Evolutionary conservation across 2,797 vertebrate genomes (phyloP).

Genomic region (Varecia variegata): DNA sequence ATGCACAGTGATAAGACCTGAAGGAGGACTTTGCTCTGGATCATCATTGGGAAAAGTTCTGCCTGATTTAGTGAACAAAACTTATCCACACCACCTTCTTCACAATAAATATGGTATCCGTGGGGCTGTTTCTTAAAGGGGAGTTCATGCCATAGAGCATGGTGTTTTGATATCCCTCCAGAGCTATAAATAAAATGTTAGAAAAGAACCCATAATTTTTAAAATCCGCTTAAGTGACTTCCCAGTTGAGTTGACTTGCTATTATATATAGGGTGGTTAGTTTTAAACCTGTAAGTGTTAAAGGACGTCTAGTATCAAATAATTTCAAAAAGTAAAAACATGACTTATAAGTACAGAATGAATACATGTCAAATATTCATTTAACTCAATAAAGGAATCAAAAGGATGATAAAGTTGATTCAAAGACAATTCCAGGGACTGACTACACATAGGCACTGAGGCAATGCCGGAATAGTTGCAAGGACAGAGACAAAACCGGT

Average conservation of each 20-base stretch:
- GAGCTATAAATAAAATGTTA: background rate
- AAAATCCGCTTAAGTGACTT: background rate
- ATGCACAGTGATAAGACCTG: background rate
- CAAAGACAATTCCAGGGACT: background rate
- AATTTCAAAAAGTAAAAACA: background rate
- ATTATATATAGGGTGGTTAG: background rate
- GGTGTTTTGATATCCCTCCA: background rate
- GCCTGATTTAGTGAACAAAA: background rate
- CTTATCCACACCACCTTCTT: background rate
- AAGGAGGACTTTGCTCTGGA: background rate
- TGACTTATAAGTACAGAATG: background rate
- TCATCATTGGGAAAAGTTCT: background rate
- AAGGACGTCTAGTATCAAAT: background rate
- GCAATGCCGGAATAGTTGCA: background rate
- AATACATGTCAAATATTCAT: background rate
- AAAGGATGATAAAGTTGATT: background rate
- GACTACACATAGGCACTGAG: background rate
- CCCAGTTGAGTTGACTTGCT: background rate
- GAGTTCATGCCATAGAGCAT: background rate
- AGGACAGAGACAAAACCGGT: background rate
- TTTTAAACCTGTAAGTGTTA: background rate
- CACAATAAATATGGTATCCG: background rate
- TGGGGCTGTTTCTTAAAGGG: background rate
- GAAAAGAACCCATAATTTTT: background rate
- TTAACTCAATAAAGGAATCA: background rate